Evolutionary conservation across 2,113 vertebrate species (phyloP), one percentile per base, ranked within the genome.

Genomic region (Xenopus laevis): DNA sequence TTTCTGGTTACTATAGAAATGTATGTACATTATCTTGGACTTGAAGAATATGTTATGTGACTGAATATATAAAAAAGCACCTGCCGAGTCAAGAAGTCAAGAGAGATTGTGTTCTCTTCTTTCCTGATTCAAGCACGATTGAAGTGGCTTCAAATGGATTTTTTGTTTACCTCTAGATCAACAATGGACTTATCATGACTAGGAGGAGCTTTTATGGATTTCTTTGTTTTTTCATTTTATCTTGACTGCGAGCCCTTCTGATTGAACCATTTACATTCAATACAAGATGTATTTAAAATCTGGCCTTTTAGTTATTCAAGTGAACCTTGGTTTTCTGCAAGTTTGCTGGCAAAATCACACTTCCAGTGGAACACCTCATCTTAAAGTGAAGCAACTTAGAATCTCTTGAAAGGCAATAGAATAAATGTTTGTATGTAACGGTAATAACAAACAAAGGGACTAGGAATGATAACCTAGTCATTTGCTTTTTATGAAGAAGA

Each of bases 81-180:
- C 33, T 40, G 33, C 8, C 33, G 8, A 40, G 33, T 40, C 33
- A 40, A 40, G 33, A 40, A 40, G 17, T n/a, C 53, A 55, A 55
- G 15, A 55, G 15, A n/a, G 53, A 55, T n/a, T 55, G 17, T n/a
- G 1, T 16, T n/a, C 53, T 55, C 18, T 15, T n/a, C 17, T 55
- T 16, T n/a, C 17, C 17, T 55, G 53, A n/a, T n/a, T 55, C 11
- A 55, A 55, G 17, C 5, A n/a, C 18, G 16, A 55, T 55, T 16
- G 17, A 55, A 16, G 17, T 55, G 53, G 53, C 17, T 55, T 55
- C 15, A 55, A 55, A 55, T 55, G 17, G 53, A 55, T 55, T 55
- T 55, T 55, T 55, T 55, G 53, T 55, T 55, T 55, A 55, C 53
- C 17, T 55, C 53, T 55, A 55, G 15, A 55, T 55, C 53, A 55